Evolutionary conservation across 2,113 vertebrate genomes (phyloP).

Genomic region (Urocitellus parryii): DNA sequence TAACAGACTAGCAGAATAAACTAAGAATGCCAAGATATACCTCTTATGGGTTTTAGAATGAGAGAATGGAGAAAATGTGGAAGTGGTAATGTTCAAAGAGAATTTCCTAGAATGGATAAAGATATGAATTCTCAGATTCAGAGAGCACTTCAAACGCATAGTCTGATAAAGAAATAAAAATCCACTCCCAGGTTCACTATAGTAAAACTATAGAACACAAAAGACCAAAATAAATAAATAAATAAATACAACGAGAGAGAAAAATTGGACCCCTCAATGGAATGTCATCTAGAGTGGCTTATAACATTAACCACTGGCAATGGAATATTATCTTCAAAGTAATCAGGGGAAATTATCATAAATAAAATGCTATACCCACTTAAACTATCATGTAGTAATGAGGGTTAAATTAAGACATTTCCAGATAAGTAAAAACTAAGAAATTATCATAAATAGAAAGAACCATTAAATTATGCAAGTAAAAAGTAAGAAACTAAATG

Average conservation of each 20-base stretch:
- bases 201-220: background rate
- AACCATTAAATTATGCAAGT: background rate
- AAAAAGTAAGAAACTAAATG: background rate
- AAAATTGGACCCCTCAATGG: background rate
- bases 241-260: background rate
- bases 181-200: background rate
- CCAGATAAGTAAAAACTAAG: background rate
- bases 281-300: background rate
- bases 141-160: background rate
- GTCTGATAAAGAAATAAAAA: background rate
- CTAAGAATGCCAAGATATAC: background rate
- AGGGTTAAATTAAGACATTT: background rate
- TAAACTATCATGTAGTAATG: background rate
- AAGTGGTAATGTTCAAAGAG: background rate
- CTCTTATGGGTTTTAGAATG: slow-evolving; percentile 12
- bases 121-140: background rate
- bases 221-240: background rate
- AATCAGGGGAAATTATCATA: too few species aligned
- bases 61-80: slow-evolving; percentile 4
- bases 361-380: background rate
- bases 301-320: background rate
- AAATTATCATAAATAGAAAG: background rate
- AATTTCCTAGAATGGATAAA: background rate
- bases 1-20: background rate
- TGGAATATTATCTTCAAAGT: too few species aligned